Conservation (phyloP, 1,140 invertebrate species). For the Drosophila rufa region DNA sequence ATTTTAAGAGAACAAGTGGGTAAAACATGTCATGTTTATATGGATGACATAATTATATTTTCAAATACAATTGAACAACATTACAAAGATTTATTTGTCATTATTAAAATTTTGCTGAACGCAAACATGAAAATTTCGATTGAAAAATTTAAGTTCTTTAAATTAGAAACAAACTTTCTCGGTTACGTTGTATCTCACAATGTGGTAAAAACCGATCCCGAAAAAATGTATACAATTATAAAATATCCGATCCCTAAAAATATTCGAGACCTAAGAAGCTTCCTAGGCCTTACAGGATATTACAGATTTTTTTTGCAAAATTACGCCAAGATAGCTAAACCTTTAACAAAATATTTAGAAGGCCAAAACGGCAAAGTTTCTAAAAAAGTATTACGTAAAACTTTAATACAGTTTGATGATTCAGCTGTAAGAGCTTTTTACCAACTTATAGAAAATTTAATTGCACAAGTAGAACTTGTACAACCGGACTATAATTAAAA, state of each 20-base stretch:
- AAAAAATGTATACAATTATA: too few relatives aligned
- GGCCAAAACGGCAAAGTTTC: background rate
- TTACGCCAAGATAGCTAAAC: background rate
- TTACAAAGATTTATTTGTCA: too few relatives aligned
- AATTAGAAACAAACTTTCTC: background rate
- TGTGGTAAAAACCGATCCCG: background rate
- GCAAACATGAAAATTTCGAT: too few relatives aligned
- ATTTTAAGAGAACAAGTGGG: slow-evolving; percentile 19
- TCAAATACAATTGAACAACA: background rate
- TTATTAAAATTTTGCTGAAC: too few relatives aligned
- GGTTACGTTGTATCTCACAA: background rate
- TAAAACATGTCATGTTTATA: slow-evolving; percentile 1
- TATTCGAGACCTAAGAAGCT: too few relatives aligned
- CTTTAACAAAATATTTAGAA: background rate
- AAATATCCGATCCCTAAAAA: too few relatives aligned
- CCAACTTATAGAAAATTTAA: background rate
- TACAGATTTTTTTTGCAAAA: background rate
- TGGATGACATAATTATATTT: background rate
- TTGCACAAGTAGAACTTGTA: slow-evolving; percentile 1
- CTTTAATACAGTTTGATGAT: background rate
- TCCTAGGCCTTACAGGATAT: background rate
- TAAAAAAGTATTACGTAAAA: background rate
- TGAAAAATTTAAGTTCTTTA: too few relatives aligned
- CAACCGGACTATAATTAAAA: slow-evolving; percentile 11
- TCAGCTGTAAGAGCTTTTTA: background rate